phyloP scores from a whole-genome alignment of 1,140 invertebrate species.

The Samia ricini region DNA sequence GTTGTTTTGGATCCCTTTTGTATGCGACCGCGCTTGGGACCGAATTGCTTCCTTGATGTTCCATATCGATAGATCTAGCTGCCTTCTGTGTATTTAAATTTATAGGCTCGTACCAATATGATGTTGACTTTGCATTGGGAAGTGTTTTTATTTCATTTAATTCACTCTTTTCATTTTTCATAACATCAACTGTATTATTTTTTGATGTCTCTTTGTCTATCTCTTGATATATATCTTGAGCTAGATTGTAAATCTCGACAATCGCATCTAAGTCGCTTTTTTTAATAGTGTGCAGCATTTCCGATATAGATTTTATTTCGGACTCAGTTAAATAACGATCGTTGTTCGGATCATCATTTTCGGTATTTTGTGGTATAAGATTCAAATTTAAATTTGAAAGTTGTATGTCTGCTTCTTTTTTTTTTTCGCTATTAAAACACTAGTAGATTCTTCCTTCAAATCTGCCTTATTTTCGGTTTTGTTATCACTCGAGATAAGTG shows the following conservation, averaged over 20 bases:
- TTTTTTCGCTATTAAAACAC: conserved; percentile 12
- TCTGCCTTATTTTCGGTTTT: background rate
- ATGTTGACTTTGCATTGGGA: conserved; percentile 14
- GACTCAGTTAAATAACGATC: conserved; percentile 58
- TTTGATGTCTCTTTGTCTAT: conserved; percentile 33
- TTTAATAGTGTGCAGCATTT: conserved; percentile 55
- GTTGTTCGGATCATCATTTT: conserved; percentile 16
- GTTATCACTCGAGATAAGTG: conserved; percentile 3
- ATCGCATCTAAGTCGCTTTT: conserved; percentile 68
- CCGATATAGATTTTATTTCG: conserved; percentile 57
- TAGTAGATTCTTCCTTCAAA: background rate
- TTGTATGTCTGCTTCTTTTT: conserved; percentile 15
- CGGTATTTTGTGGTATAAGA: conserved; percentile 18
- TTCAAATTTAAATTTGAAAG: background rate
- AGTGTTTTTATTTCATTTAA: conserved; percentile 13
- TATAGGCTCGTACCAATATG: conserved; percentile 55
- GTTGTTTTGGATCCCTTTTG: background rate
- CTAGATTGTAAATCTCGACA: conserved; percentile 66
- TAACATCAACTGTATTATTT: conserved; percentile 17
- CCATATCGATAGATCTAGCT: background rate
- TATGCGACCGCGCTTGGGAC: conserved; percentile 15
- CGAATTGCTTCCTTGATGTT: conserved; percentile 19
- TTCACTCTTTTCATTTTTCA: conserved; percentile 26
- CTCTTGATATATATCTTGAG: conserved; percentile 65
- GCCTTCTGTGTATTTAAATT: background rate